Conservation (phyloP, 2,113 vertebrate species). For the Mustelus asterias region DNA sequence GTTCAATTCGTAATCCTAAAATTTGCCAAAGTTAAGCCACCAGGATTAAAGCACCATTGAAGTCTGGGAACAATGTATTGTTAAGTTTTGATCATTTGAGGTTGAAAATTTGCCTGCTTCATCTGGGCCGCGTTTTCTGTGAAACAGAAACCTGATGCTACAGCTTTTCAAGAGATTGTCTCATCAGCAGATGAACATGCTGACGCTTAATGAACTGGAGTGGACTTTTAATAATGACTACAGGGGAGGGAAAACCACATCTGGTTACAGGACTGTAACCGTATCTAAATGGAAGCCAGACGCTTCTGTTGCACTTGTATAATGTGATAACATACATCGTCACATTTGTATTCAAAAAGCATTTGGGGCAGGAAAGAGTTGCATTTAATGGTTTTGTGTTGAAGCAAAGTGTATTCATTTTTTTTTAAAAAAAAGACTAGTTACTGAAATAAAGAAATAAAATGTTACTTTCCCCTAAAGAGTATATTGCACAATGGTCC, state of each 20-base stretch:
- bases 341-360: neutral
- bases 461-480: neutral
- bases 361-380: neutral
- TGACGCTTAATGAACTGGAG: neutral
- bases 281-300: neutral
- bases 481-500: neutral
- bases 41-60: neutral
- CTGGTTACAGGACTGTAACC: neutral
- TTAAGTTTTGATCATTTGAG: neutral
- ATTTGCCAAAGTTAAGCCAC: neutral
- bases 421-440: neutral
- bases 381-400: neutral
- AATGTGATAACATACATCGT: neutral
- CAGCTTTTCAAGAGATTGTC: neutral
- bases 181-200: neutral
- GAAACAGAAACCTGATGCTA: neutral
- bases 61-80: neutral
- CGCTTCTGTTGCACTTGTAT: neutral
- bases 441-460: neutral
- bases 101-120: neutral
- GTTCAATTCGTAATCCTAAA: neutral
- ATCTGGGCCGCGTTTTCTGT: neutral
- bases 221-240: neutral
- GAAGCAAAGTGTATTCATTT: neutral
- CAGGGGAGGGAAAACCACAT: neutral